Evolutionary conservation across 2,888 invertebrate genomes (phyloP).

Genomic region (Phaonia tiefii): DNA sequence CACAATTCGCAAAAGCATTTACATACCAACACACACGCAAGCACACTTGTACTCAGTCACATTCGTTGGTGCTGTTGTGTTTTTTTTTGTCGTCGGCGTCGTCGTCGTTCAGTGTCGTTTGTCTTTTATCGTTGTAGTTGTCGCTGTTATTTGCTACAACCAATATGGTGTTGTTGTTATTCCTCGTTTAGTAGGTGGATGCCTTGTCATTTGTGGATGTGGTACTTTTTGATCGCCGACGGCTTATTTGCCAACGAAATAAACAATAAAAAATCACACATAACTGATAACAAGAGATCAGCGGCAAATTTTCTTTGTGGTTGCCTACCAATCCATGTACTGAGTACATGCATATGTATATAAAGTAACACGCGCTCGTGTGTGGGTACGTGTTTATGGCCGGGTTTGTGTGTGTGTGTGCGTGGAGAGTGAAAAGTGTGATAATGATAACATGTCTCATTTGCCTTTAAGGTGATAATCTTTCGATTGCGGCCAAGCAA

Average conservation of each 20-base stretch:
- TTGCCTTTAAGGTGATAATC: slow-evolving; percentile 28
- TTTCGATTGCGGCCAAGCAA: slow-evolving; percentile 12
- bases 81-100: background rate
- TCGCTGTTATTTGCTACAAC: slow-evolving; percentile 69
- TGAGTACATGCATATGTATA: background rate
- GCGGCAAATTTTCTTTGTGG: background rate
- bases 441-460: slow-evolving; percentile 37
- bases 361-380: too few species aligned
- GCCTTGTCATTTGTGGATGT: slow-evolving; percentile 49
- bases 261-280: background rate
- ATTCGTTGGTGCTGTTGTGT: background rate
- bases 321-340: background rate
- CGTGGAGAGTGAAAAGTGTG: slow-evolving; percentile 45
- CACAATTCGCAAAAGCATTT: slow-evolving; percentile 31
- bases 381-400: background rate
- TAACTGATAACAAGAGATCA: background rate
- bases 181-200: slow-evolving; percentile 69
- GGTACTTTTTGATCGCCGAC: slow-evolving; percentile 49
- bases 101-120: slow-evolving; percentile 42
- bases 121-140: slow-evolving; percentile 29
- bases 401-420: slow-evolving; percentile 49
- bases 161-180: slow-evolving; percentile 67
- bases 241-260: slow-evolving; percentile 57
- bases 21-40: slow-evolving; percentile 35
- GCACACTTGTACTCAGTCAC: background rate